Evolutionary conservation across 1,140 invertebrate genomes (phyloP), one percentile per base, ranked within the genome.

Genomic region (Oryctes rhinoceros): DNA sequence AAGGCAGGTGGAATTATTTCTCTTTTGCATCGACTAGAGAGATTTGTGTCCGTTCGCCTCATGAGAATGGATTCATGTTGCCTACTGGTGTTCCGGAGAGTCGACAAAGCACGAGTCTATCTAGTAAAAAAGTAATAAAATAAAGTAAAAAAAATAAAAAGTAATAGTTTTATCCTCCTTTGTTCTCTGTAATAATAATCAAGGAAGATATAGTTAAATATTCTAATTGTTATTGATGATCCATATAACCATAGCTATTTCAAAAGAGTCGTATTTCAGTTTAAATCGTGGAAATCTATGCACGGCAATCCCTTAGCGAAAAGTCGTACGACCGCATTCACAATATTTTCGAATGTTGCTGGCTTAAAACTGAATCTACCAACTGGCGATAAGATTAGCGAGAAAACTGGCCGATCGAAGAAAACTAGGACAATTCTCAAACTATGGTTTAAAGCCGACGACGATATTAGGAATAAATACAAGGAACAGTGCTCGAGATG

Each of bases 201-300:
- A 35, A 0, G 15, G 6, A 62, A 6, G 18, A 35, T 11, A 35
- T 74, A 74, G 39, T 44, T 44, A 44, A 44, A 44, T 44, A 10
- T 44, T 44, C 0, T 10, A 7, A 44, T 74, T 30, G 30, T 35
- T 24, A 74, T 4, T 39, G 6, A 18, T 24, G 35, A 30, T 30
- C 35, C 35, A 20, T 6, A 20, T 15, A 74, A 74, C 24, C 30
- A 35, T 74, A 18, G 15, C 5, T 35, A 74, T 24, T 35, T 20
- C 24, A 24, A 74, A 74, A 15, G 71, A 39, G n/a, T 78, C 6
- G 24, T 48, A 65, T 71, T 18, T n/a, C 81, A 87, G 78, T 82
- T 92, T 53, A 90, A 90, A 18, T 92, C 91, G 82, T 94, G 93
- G 92, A 87, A 88, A 79, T 92, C 91, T 80, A 92, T 90, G 78